phyloP scores from a whole-genome alignment of 2,113 vertebrate species.

The Cromileptes altivelis region DNA sequence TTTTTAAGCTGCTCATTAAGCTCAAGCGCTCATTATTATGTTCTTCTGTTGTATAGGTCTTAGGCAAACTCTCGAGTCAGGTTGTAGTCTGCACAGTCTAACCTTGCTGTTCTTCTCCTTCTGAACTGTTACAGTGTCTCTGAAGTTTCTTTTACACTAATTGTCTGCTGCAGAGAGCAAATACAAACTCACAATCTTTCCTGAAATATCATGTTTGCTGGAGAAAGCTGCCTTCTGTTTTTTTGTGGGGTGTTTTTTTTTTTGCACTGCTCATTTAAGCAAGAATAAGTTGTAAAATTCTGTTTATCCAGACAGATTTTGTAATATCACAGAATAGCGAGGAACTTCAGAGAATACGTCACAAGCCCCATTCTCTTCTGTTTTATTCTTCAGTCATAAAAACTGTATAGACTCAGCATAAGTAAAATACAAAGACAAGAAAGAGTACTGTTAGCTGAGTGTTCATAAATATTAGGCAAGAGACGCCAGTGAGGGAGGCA shows the following conservation, averaged over 20 bases:
- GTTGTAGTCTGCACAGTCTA: background rate
- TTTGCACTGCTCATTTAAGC: constrained; percentile 29
- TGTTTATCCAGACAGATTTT: background rate
- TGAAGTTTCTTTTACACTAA: constrained; percentile 25
- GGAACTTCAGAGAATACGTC: background rate
- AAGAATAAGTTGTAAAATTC: constrained; percentile 1
- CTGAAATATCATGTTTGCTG: background rate
- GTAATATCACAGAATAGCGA: background rate
- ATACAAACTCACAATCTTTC: constrained; percentile 20
- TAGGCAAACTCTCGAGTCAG: background rate
- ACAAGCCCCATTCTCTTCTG: background rate
- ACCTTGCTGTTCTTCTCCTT: constrained; percentile 13
- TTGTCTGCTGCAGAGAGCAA: constrained; percentile 18
- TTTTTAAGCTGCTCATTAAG: constrained; percentile 34
- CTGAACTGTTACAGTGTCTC: constrained; percentile 24
- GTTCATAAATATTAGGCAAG: background rate
- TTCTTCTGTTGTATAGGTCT: background rate
- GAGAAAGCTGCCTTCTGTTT: background rate
- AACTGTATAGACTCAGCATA: background rate
- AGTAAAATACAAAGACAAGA: background rate
- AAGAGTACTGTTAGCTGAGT: background rate
- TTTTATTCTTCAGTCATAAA: background rate
- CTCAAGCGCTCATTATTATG: constrained; percentile 12
- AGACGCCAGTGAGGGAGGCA: background rate
- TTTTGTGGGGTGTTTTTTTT: no score